Evolutionary conservation across 2,797 vertebrate genomes (phyloP), one percentile per base, ranked within the genome.

Genomic region (Pantherophis alleghaniensis): DNA sequence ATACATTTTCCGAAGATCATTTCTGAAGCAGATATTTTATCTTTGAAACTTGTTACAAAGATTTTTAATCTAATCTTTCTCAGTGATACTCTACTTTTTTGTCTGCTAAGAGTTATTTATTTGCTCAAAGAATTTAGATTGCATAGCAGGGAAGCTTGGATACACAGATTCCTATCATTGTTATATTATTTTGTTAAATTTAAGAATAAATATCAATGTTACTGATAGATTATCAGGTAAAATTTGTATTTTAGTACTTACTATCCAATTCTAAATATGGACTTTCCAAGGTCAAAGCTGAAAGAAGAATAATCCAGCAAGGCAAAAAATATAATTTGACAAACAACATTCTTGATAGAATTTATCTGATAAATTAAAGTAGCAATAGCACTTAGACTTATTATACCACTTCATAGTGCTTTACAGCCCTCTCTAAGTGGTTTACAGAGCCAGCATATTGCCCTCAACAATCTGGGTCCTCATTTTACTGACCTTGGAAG

Each of bases 241-340:
- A 14, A 57, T 93, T 88, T 2, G 56, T 95, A 16, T 95, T n/a
- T 88, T 92, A 94, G 56, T 92, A 86, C 16, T 61, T 88, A 83
- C 87, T 91, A 22, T 53, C 53, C 47, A 66, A 42, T 89, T 59
- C 26, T 89, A 18, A 86, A 86, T 53, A 20, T 42, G n/a, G 32
- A 20, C 18, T 89, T 9, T n/a, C 69, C 12, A 83, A 60, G 66
- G 55, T 53, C 55, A 89, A 47, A 51, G 1, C 47, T 63, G 10
- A 37, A 92, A 55, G 12, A 87, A 37, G 47, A 53, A 87, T 66
- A 55, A 91, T 88, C 14, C 13, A 63, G 26, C 26, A 47, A 16
- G 5, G 28, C 37, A 53, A 12, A 12, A 60, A 11, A 7, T 26
- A 47, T 56, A 66, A 88, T 66, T 14, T 9, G n/a, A 92, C 86